Evolutionary conservation across 2,113 vertebrate species (phyloP), one percentile per base, ranked within the genome.

Genomic region (Otus sunia): DNA sequence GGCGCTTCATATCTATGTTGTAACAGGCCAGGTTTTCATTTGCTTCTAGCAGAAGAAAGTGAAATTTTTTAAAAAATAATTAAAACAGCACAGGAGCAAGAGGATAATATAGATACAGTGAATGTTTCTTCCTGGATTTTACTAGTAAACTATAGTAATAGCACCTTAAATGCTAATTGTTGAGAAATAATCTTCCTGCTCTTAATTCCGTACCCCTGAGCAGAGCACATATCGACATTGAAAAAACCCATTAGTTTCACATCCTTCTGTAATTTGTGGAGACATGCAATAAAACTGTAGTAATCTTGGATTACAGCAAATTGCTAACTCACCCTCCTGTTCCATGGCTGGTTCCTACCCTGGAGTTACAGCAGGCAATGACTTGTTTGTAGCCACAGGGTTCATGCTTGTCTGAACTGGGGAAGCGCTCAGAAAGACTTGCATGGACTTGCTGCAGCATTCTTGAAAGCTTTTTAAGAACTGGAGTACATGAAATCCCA

Each of bases 391-490:
- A 94, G 90, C 80, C 29, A 7, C 52, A 63, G 89, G 60, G 34
- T 53, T 93, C 0, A 1, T 81, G 36, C 79, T 86, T 90, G 75
- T 73, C 88, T 93, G 56, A 95, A 83, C 59, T 5, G 3, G 58
- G 64, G 72, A 87, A 34, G 50, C 1, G 2, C 80, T 97, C 86
- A 86, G 92, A 94, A 94, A 85, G 56, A 75, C 97, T 97, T 98
- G 95, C 14, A 4, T 18, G 17, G 77, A 27, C 91, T 94, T 95
- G 95, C 62, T 63, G 71, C 27, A 26, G 52, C 50, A 83, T 95
- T 92, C 86, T 82, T 95, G 91, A 96, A 96, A 88, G 45, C 75
- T 95, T 95, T 95, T 56, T 55, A 64, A 60, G 74, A 86, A 59
- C 0, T 72, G 21, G 82, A 63, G 26, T 34, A 91, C 72, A 17